Percentiles rank a stretch among this genome's conserved stretches.
These are phyloP conservation scores for Corythornis leucogaster DNA, from an alignment of 2,797 vertebrate species.

Conservation along the genomic window DNA sequence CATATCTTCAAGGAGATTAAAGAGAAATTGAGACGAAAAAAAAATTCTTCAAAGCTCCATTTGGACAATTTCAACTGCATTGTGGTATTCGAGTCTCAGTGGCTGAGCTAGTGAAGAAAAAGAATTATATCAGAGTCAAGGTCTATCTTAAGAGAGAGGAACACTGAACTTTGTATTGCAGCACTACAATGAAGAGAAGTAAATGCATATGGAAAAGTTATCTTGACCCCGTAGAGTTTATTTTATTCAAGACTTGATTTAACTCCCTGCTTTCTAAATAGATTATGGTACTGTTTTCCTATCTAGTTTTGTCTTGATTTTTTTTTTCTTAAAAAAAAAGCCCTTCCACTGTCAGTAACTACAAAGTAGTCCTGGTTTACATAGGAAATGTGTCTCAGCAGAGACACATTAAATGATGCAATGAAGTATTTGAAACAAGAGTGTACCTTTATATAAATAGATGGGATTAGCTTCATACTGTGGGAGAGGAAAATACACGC, in stretches of 20 bases:
- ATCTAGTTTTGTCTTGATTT: neutral
- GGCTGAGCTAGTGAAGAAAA: neutral
- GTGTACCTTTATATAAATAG: neutral
- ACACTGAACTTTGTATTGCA: neutral
- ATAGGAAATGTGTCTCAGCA: neutral
- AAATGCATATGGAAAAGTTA: neutral
- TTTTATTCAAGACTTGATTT: neutral
- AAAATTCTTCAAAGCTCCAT: neutral
- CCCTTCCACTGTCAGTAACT: neutral
- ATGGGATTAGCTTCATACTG: neutral
- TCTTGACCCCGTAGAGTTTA: neutral
- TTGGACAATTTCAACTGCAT: neutral
- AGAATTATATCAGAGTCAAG: neutral
- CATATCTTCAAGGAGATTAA: neutral
- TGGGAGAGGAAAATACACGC: neutral
- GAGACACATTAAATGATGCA: neutral
- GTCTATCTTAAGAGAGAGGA: neutral
- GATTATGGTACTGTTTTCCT: neutral
- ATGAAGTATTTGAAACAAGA: neutral
- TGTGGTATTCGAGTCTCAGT: neutral
- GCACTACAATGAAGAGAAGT: neutral
- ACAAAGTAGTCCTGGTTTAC: neutral
- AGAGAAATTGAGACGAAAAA: neutral
- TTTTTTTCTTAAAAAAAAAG: neutral
- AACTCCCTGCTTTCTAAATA: neutral